phyloP scores from a whole-genome alignment of 2,888 invertebrate species.

The Monochamus alternatus region DNA sequence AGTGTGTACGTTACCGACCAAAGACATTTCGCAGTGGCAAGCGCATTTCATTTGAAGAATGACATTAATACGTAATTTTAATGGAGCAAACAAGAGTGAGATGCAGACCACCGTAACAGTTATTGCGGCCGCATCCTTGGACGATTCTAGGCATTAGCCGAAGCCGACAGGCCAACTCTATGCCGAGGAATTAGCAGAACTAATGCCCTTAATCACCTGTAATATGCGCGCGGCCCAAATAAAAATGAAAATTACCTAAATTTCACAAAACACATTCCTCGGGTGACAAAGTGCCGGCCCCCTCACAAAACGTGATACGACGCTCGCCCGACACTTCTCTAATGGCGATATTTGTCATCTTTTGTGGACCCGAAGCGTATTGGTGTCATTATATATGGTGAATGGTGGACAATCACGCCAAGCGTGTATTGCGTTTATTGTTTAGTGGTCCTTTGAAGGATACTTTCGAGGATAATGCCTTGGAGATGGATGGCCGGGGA shows the following conservation, averaged over 20 bases:
- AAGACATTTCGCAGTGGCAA: too few species aligned
- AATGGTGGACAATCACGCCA: conserved; percentile 49
- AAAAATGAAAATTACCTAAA: conserved; percentile 62
- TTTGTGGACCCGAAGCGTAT: conserved; percentile 65
- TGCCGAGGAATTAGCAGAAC: conserved; percentile 55
- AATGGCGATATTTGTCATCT: conserved; percentile 66
- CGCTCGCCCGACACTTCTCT: conserved; percentile 63
- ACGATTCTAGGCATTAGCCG: not conserved
- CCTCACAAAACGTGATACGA: conserved; percentile 63
- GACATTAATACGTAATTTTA: too few species aligned
- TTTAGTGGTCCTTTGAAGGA: conserved; percentile 53
- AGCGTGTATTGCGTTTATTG: conserved; percentile 51
- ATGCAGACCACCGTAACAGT: too few species aligned
- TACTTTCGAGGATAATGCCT: conserved; percentile 47
- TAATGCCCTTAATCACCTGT: conserved; percentile 60
- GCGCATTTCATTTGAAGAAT: too few species aligned
- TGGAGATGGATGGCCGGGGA: conserved; percentile 48
- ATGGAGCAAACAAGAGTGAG: too few species aligned
- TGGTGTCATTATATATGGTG: conserved; percentile 64
- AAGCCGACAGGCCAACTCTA: not conserved
- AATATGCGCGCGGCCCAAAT: conserved; percentile 54
- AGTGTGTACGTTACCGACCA: too few species aligned
- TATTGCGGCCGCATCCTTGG: not conserved
- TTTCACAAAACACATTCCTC: conserved; percentile 62
- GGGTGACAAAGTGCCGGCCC: conserved; percentile 62